A percentile compares a stretch with the other conserved stretches of the same genome.
Conservation (phyloP, 2,113 vertebrate species). For the Donacobius atricapilla region DNA sequence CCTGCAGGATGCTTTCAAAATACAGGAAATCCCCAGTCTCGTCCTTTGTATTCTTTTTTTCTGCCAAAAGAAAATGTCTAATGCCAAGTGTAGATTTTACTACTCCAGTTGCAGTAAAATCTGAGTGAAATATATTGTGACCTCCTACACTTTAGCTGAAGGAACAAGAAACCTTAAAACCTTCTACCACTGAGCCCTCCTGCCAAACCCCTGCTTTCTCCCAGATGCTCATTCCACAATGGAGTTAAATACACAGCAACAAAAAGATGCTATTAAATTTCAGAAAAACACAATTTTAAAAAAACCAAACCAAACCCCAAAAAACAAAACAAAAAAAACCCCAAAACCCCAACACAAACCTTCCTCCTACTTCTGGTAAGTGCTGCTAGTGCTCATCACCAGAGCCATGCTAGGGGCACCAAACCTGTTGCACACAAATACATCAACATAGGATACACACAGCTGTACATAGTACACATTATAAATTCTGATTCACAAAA, state of each 20-base stretch:
- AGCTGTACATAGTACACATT: fast-evolving
- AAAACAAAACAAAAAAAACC: too few relatives aligned
- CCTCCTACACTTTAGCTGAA: background rate
- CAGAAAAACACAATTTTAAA: background rate
- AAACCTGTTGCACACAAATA: background rate
- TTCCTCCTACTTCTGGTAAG: background rate
- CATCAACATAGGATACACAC: background rate
- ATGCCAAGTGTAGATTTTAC: background rate
- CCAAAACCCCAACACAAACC: background rate
- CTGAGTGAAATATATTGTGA: background rate
- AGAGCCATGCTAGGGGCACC: background rate
- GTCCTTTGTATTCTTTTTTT: background rate
- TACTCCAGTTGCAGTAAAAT: background rate
- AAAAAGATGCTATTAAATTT: background rate
- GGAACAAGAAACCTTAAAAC: background rate
- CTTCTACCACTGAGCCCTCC: background rate
- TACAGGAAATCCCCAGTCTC: background rate
- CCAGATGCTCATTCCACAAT: background rate
- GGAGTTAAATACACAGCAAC: background rate
- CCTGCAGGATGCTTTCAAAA: background rate
- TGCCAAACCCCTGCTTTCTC: background rate
- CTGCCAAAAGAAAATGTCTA: background rate
- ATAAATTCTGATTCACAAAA: background rate
- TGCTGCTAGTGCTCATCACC: background rate
- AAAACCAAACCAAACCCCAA: background rate